Evolutionary conservation across 2,797 vertebrate species (phyloP).

Genomic region (Sciaenops ocellatus): DNA sequence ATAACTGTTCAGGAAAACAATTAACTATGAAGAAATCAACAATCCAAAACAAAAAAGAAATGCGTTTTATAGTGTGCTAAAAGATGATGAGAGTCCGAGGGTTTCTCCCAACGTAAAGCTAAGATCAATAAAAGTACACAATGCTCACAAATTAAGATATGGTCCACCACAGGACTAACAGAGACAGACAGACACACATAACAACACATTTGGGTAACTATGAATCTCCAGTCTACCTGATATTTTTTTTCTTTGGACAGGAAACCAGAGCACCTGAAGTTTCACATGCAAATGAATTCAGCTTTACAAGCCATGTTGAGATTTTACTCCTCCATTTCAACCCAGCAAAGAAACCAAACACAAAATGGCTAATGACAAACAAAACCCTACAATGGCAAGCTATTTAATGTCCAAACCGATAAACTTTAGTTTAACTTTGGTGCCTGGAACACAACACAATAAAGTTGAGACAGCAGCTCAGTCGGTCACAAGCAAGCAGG

Average conservation of each 20-base stretch:
- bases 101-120: slow-evolving; percentile 6
- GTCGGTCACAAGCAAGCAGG: too few species aligned
- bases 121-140: not conserved
- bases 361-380: slow-evolving; percentile 6
- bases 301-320: slow-evolving; percentile 13
- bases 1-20: slow-evolving; percentile 47
- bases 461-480: too few species aligned
- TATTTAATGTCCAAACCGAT: too few species aligned
- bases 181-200: not conserved
- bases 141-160: not conserved
- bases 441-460: too few species aligned
- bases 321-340: slow-evolving; percentile 14
- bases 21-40: slow-evolving; percentile 39
- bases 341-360: not conserved
- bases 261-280: slow-evolving; percentile 40
- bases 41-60: slow-evolving; percentile 11
- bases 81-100: slow-evolving; percentile 12
- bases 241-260: too few species aligned
- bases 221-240: too few species aligned
- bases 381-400: not conserved
- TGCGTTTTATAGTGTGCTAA: not conserved
- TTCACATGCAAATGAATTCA: slow-evolving; percentile 48
- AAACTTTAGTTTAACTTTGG: too few species aligned
- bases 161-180: not conserved
- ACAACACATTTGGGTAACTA: too few species aligned